Base-by-base conservation (phyloP, 1,140 invertebrate species). In the Dreissena polymorpha region DNA sequence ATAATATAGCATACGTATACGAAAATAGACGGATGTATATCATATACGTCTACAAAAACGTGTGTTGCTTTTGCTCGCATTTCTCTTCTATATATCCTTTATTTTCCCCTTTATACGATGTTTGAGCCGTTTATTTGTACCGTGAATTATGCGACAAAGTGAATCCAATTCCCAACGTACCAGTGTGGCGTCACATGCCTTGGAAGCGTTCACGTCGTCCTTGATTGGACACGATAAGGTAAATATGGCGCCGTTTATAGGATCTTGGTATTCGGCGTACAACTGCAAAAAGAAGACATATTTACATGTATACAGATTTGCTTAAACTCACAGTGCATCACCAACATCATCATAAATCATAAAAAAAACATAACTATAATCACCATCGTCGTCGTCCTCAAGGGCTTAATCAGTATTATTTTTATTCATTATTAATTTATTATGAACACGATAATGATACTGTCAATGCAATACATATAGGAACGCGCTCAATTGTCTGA, bases 221-320 rank as follows among this genome's bases (percentile, higher is more conserved):
- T 65, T 0, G 18, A 72, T 73, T n/a, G 79, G 79, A 68, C 79
- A 82, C 10, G 55, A 68, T 13, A 82, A n/a, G 3, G 79, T 82
- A 53, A 82, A 82, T 55, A 82, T 82, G 14, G 79, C 79, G 7
- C 53, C 25, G 21, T 82, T 73, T 0, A 13, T 39, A 10, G 49
- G 21, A 27, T 82, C 79, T 29, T 73, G 79, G 39, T 74, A 82
- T 57, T 82, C 79, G 50, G 57, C 79, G 16, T 65, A 73, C 18
- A 82, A 64, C 79, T 82, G 78, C 3, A 60, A 63, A 68, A 0
- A 71, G 6, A 69, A n/a, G 18, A 21, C 2, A 49, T 1, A 18
- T 25, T 21, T 39, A 2, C 8, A 39, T 5, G 18, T 10, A 21
- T 63, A n/a, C n/a, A n/a, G n/a, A n/a, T 21, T 5, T 63, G 18